Evolutionary conservation across 1,140 invertebrate genomes (phyloP).

Genomic region (Whitmania pigra): DNA sequence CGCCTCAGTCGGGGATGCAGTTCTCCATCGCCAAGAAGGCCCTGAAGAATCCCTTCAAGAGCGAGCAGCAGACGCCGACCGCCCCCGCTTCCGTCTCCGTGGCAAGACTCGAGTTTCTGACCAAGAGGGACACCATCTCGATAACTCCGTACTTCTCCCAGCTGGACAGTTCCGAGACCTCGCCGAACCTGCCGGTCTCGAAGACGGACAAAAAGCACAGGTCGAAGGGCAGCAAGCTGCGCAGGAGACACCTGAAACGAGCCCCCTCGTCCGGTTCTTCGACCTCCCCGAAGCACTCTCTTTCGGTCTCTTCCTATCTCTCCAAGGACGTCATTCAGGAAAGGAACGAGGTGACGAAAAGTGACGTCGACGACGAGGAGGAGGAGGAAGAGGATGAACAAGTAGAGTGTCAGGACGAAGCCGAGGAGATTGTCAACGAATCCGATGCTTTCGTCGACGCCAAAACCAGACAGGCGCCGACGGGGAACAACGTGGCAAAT

Average conservation of each 20-base stretch:
- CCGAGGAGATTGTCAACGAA: neutral
- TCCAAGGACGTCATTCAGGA: constrained; percentile 2
- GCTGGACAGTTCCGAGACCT: neutral
- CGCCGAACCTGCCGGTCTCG: neutral
- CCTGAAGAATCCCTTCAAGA: neutral
- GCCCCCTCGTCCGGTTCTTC: neutral
- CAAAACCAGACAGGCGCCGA: neutral
- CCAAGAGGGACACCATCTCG: neutral
- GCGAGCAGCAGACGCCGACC: neutral
- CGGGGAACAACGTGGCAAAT: neutral
- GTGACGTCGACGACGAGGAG: neutral
- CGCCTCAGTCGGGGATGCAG: neutral
- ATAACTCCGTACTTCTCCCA: constrained; percentile 8
- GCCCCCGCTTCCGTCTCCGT: neutral
- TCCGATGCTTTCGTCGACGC: neutral
- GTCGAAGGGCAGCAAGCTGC: constrained; percentile 1
- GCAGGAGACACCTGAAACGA: neutral
- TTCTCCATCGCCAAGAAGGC: neutral
- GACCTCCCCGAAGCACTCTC: neutral
- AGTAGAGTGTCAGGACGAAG: neutral
- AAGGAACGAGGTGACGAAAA: neutral
- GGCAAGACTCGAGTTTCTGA: neutral
- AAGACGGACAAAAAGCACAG: neutral
- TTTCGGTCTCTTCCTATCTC: neutral
- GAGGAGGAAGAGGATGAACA: neutral